Percentiles rank a stretch among this genome's conserved stretches.
phyloP scores from a whole-genome alignment of 2,888 invertebrate species.

The Drosophila macrospina region DNA sequence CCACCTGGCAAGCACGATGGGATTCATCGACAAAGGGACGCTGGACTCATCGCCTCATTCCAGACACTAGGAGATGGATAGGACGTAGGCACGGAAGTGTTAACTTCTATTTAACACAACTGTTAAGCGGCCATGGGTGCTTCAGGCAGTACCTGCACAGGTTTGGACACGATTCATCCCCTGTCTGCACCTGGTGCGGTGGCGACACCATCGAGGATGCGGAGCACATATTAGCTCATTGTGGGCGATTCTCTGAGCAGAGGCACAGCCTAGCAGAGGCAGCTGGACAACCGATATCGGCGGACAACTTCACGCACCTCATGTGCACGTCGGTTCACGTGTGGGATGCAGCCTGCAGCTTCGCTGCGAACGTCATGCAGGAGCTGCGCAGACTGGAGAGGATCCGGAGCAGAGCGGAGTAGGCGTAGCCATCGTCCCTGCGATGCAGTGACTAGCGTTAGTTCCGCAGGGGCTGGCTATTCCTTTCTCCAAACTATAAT shows the following conservation, averaged over 20 bases:
- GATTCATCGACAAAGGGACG: background rate
- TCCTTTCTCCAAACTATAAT: background rate
- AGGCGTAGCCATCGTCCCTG: background rate
- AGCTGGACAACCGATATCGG: background rate
- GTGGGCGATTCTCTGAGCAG: no score
- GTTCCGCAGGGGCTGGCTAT: background rate
- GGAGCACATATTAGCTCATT: no score
- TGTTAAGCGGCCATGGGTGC: no score
- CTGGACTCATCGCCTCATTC: background rate
- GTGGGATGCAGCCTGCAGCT: background rate
- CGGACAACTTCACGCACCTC: background rate
- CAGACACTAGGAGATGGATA: background rate
- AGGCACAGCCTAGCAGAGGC: background rate
- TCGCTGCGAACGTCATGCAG: background rate
- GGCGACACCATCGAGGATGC: no score
- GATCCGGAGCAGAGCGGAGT: background rate
- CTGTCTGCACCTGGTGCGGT: no score
- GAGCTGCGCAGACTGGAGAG: background rate
- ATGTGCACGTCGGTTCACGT: background rate
- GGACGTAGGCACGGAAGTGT: background rate
- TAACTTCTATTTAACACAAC: background rate
- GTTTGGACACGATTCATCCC: no score
- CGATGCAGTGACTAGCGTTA: background rate
- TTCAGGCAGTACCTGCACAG: no score
- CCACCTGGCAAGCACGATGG: background rate